A percentile compares a stretch with the other conserved stretches of the same genome.
Evolutionary conservation across 2,797 vertebrate species (phyloP).

Genomic region (Morelia viridis): DNA sequence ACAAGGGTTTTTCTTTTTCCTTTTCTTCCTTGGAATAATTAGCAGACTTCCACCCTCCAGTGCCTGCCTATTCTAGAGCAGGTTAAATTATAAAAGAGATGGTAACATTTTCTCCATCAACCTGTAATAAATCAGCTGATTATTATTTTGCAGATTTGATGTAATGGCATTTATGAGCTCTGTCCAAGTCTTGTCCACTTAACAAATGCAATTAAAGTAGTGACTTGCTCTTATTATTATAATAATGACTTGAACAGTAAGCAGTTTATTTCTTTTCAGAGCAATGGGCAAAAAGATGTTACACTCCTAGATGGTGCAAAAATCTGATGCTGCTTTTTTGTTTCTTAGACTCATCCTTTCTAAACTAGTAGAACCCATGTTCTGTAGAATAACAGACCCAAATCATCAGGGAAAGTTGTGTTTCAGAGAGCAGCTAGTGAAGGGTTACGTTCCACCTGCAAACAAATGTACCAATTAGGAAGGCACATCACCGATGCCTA

Average conservation of each 20-base stretch:
- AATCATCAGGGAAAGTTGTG: not conserved
- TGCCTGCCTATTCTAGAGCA: slow-evolving; percentile 53
- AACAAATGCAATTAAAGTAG: slow-evolving; percentile 73
- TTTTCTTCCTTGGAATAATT: slow-evolving; percentile 40
- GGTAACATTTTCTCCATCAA: slow-evolving; percentile 61
- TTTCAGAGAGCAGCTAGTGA: not conserved
- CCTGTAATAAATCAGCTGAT: slow-evolving; percentile 69
- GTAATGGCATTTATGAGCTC: slow-evolving; percentile 70
- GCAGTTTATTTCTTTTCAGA: slow-evolving; percentile 72
- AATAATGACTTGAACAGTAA: slow-evolving; percentile 71
- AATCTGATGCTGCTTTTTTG: slow-evolving; percentile 56
- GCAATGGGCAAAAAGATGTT: slow-evolving; percentile 68
- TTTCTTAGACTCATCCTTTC: slow-evolving; percentile 49
- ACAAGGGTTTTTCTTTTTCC: slow-evolving; percentile 64
- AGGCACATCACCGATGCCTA: not conserved
- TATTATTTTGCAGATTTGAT: slow-evolving; percentile 64
- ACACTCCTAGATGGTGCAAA: slow-evolving; percentile 58
- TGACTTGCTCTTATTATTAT: slow-evolving; percentile 65
- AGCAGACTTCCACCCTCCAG: slow-evolving; percentile 50
- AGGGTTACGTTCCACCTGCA: slow-evolving; percentile 36
- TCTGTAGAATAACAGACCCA: not conserved
- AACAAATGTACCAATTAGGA: slow-evolving; percentile 47
- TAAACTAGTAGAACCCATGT: slow-evolving; percentile 36
- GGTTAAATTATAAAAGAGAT: slow-evolving; percentile 66
- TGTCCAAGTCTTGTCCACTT: slow-evolving; percentile 72